Evolutionary conservation across 1,140 invertebrate species (phyloP), one percentile per base, ranked within the genome.

Genomic region (Brachionus plicatilis): DNA sequence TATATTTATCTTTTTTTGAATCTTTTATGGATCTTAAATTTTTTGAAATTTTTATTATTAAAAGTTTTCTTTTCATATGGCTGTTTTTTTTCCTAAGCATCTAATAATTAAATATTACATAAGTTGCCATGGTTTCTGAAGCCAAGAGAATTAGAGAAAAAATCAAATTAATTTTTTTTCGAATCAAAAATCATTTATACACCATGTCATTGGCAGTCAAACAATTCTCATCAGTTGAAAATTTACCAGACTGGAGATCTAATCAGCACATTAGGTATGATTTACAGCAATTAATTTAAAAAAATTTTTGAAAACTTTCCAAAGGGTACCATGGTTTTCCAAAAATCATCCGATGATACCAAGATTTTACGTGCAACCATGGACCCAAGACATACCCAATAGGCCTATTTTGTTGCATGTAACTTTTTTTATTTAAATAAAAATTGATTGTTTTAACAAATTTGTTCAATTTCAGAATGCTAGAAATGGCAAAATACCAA

Each of bases 371-470:
- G 86, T 88, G 24, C 88, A 86, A 78, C 87, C 88, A 87, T 90
- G 89, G 89, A 89, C 88, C 84, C 88, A 87, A 12, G 89, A 90
- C 75, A 90, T 90, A 87, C 86, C 86, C 50, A 90, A 90, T 85
- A 87, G 89, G 60, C 82, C 87, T n/a, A 86, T 88, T 7, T 88
- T 90, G 27, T 80, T 87, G 1, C 85, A 88, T 87, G 89, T 89
- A 86, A 79, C 11, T 76, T 41, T 47, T 2, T 50, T 41, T 20
- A 65, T 24, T 47, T 43, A 6, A 50, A 8, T 53, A 6, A 83
- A 12, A 53, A 12, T 60, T 53, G 6, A 80, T 6, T 37, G 4
- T 37, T 37, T 66, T 56, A 14, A 24, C 20, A 75, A 37, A 12
- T 50, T 82, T 86, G 6, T 41, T 72, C 17, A 41, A n/a, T 72